phyloP scores from a whole-genome alignment of 2,113 vertebrate species.

The Ellobius talpinus region DNA sequence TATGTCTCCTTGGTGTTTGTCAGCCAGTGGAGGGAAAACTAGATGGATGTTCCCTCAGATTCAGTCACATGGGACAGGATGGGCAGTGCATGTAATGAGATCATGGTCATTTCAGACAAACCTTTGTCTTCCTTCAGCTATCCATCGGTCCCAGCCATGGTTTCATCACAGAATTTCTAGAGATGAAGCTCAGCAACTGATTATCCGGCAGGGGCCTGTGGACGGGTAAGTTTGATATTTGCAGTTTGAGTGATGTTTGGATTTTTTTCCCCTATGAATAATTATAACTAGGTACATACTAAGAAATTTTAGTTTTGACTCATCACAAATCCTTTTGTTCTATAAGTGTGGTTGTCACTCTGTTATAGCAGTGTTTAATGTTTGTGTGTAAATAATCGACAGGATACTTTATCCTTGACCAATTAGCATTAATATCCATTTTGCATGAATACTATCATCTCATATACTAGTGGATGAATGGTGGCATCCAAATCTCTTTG shows the following conservation, averaged over 20 bases:
- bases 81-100: background rate
- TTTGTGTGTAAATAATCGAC: background rate
- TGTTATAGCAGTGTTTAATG: background rate
- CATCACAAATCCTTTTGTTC: background rate
- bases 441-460: background rate
- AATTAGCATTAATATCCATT: background rate
- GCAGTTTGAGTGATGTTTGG: background rate
- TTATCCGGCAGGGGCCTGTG: constrained; percentile 95
- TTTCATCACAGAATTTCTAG: constrained; percentile 97
- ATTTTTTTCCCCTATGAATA: background rate
- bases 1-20: constrained; percentile 73
- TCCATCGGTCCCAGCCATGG: constrained; percentile 96
- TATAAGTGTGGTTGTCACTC: background rate
- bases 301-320: background rate
- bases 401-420: background rate
- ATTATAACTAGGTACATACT: background rate
- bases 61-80: background rate
- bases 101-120: background rate
- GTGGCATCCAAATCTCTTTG: background rate
- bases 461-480: background rate
- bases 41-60: background rate
- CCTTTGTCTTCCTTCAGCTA: constrained; percentile 86
- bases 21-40: accelerated
- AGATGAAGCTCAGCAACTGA: constrained; percentile 95
- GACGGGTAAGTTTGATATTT: constrained; percentile 91